Evolutionary conservation across 2,113 vertebrate species (phyloP).

Genomic region (Irena cyanogastra): DNA sequence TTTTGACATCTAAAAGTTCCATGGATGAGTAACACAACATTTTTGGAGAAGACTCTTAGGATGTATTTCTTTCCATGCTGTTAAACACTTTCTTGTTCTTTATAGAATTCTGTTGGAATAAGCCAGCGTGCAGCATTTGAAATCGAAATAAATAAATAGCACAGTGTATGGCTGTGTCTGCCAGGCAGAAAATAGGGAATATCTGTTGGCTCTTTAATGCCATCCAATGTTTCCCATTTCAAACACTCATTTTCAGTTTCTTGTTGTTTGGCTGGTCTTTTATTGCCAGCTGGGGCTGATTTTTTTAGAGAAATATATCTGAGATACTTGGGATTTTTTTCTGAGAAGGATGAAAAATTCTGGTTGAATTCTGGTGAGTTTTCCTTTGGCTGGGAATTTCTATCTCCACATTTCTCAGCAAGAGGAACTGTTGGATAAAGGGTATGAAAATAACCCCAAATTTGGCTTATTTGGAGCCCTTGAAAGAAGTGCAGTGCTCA

Average conservation of each 20-base stretch:
- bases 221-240: background rate
- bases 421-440: background rate
- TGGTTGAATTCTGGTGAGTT: background rate
- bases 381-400: background rate
- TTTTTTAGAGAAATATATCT: background rate
- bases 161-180: background rate
- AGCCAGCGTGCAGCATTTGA: background rate
- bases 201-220: background rate
- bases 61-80: background rate
- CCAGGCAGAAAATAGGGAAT: constrained; percentile 7
- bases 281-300: background rate
- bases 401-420: background rate
- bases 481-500: background rate
- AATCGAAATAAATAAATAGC: constrained; percentile 23
- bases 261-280: background rate
- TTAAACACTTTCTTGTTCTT: background rate
- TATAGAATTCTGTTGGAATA: background rate
- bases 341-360: background rate
- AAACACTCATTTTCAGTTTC: background rate
- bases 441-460: background rate
- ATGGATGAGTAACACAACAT: background rate
- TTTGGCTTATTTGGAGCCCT: background rate
- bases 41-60: background rate
- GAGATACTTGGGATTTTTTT: background rate
- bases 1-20: background rate